Evolutionary conservation across 2,888 invertebrate genomes (phyloP).

Genomic region (Drosophila diplacantha): DNA sequence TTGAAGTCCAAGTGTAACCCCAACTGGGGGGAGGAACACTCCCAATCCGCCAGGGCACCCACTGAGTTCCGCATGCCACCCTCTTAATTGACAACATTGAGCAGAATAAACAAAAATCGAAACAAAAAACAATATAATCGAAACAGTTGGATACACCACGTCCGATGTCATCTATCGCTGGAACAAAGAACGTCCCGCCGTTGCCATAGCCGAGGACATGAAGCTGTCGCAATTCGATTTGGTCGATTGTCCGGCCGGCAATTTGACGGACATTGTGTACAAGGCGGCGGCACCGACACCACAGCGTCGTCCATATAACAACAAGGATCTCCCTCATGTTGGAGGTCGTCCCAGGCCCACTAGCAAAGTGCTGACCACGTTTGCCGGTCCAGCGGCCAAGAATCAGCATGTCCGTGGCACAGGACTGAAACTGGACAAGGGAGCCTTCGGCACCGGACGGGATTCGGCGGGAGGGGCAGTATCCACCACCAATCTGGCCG

Average conservation of each 20-base stretch:
- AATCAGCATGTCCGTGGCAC: conserved; percentile 74
- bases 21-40: neutral
- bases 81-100: conserved; percentile 25
- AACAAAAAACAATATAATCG: conserved; percentile 12
- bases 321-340: conserved; percentile 50
- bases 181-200: conserved; percentile 83
- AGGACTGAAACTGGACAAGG: conserved; percentile 72
- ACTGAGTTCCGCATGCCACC: conserved; percentile 8
- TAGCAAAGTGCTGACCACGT: conserved; percentile 61
- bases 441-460: conserved; percentile 60
- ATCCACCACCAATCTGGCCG: conserved; percentile 44
- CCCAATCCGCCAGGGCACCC: neutral
- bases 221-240: conserved; percentile 91
- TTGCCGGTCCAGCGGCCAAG: conserved; percentile 70
- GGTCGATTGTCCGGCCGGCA: conserved; percentile 85
- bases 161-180: conserved; percentile 86
- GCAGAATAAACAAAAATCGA: conserved; percentile 3
- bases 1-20: neutral
- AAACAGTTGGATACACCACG: conserved; percentile 85
- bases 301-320: conserved; percentile 39
- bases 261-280: conserved; percentile 80
- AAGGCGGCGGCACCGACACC: conserved; percentile 73
- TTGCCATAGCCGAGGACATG: conserved; percentile 89
- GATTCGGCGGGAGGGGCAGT: conserved; percentile 42
- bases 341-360: conserved; percentile 41